phyloP scores from a whole-genome alignment of 2,113 vertebrate species.

The Setophaga kirtlandii region DNA sequence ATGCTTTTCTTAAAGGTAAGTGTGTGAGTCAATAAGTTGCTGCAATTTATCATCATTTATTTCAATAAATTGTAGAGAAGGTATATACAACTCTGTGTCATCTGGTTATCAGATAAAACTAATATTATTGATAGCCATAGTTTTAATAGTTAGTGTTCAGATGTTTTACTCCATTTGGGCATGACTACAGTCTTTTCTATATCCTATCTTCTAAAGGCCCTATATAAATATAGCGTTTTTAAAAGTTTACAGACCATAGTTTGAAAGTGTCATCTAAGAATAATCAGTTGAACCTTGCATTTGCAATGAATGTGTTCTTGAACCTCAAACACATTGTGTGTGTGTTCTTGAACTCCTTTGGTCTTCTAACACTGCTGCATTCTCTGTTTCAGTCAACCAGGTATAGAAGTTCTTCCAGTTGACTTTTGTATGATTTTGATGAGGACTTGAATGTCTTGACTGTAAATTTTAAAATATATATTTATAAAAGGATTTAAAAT shows the following conservation, averaged over 20 bases:
- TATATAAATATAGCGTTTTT: background rate
- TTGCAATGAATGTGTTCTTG: background rate
- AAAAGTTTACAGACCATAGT: background rate
- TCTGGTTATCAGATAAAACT: background rate
- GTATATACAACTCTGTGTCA: background rate
- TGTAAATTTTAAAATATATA: background rate
- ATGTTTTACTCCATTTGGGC: background rate
- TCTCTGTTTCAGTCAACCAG: background rate
- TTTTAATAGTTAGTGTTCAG: background rate
- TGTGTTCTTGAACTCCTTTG: background rate
- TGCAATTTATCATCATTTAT: background rate
- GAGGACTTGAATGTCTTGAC: background rate
- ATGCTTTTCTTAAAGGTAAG: background rate
- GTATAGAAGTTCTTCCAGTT: background rate
- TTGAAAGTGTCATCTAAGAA: background rate
- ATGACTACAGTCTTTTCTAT: background rate
- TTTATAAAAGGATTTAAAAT: background rate
- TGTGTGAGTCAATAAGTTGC: background rate
- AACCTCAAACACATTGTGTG: background rate
- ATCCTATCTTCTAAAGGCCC: background rate
- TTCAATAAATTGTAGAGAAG: background rate
- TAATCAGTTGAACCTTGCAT: background rate
- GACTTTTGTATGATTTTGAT: background rate
- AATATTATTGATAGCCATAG: background rate
- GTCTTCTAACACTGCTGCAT: background rate